Evolutionary conservation across 1,140 invertebrate species (phyloP), one percentile per base, ranked within the genome.

Genomic region (Himalopsyche phryganea): DNA sequence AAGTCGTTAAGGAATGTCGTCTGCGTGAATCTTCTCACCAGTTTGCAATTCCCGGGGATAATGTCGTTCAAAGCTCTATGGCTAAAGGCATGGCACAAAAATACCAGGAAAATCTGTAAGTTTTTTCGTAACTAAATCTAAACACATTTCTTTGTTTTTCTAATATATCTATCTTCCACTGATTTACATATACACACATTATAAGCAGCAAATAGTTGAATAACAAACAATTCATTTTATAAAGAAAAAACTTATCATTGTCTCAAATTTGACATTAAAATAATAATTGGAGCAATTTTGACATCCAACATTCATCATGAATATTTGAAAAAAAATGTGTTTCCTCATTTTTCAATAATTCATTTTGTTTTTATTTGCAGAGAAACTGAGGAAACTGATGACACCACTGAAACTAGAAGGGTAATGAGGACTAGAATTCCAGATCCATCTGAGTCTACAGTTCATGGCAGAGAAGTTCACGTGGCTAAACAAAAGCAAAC

Each of bases 401-500:
- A 70, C 54, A 55, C 81, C 74, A 69, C 78, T 71, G 64, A 80
- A 69, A 67, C 75, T 60, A 66, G 63, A 69, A 70, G 57, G 64
- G 68, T 63, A 36, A 66, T 65, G 51, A 80, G 77, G 64, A 77
- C 76, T 36, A 71, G 70, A 45, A 82, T 83, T 54, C 83, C 86
- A 5, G 84, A 83, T 57, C 87, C 88, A 13, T 85, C 86, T 0
- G 91, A 93, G 78, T 92, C 91, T 1, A 84, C 83, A 0, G 85
- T 95, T 14, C 92, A 94, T 69, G 92, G 91, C 33, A 87, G 89
- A 58, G 92, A 95, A 77, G 85, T 93, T 5, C 87, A 93, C 66
- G 86, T 91, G 3, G 85, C 89, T 1, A 92, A 89, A 68, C 90
- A 94, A 65, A 91, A 92, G 68, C 93, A 96, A 77, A 86, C 84